These are phyloP conservation scores for Drosophila siamana DNA, from an alignment of 2,888 invertebrate genomes.

Conservation along the genomic window DNA sequence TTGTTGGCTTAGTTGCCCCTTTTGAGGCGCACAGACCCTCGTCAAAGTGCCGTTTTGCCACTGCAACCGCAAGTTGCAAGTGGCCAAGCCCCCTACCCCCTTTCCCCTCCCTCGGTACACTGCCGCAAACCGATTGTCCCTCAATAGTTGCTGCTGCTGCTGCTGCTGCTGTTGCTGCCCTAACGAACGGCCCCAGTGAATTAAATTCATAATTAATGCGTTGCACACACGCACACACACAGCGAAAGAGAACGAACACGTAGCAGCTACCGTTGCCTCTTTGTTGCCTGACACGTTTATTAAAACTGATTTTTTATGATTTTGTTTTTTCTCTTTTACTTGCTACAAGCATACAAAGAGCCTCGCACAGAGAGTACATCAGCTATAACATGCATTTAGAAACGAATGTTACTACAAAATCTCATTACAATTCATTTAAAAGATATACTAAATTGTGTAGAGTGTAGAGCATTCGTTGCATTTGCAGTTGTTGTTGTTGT, in stretches of 20 bases:
- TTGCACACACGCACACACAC: conserved; percentile 64
- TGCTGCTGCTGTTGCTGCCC: conserved; percentile 39
- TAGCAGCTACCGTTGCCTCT: conserved; percentile 77
- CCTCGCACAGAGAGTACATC: background rate
- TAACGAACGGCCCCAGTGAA: conserved; percentile 71
- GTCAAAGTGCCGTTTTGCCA: conserved; percentile 61
- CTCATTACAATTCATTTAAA: too few relatives aligned
- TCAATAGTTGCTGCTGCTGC: conserved; percentile 36
- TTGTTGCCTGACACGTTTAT: conserved; percentile 79
- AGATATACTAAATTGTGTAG: too few relatives aligned
- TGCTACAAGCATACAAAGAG: conserved; percentile 2
- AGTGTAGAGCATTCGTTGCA: background rate
- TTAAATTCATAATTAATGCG: conserved; percentile 82
- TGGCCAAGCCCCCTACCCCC: conserved; percentile 8
- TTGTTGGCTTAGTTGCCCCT: conserved; percentile 71
- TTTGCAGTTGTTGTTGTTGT: conserved; percentile 3
- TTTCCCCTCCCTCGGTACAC: background rate
- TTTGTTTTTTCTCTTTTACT: conserved; percentile 1
- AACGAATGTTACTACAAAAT: too few relatives aligned
- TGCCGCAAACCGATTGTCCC: conserved; percentile 26
- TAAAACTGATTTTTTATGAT: conserved; percentile 72
- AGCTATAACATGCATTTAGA: too few relatives aligned
- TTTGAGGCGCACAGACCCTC: conserved; percentile 6
- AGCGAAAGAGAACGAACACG: conserved; percentile 50
- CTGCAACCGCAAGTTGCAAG: conserved; percentile 44